phyloP scores from a whole-genome alignment of 2,797 vertebrate species.

The Poeciliopsis presidionis region DNA sequence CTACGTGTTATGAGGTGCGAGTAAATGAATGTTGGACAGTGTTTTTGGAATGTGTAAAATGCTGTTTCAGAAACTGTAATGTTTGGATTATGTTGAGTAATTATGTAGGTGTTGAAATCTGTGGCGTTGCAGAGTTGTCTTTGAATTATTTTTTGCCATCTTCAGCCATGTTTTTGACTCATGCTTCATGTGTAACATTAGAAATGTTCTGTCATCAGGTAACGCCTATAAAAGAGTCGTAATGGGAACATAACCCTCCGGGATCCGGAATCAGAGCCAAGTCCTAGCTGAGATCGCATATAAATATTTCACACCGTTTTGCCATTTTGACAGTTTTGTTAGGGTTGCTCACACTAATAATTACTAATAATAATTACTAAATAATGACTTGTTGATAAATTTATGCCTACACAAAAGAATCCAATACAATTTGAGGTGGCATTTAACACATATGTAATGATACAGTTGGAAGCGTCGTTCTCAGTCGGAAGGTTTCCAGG shows the following conservation, averaged over 20 bases:
- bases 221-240: slow-evolving; percentile 11
- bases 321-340: slow-evolving; percentile 7
- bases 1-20: not conserved
- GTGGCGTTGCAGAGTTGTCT: not conserved
- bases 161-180: not conserved
- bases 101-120: not conserved
- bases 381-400: not conserved
- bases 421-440: not conserved
- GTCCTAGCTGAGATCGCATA: slow-evolving; percentile 5
- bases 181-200: slow-evolving; percentile 9
- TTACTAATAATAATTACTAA: not conserved
- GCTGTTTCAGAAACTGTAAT: not conserved
- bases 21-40: not conserved
- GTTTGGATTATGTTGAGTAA: not conserved
- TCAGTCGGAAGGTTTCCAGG: slow-evolving; percentile 58
- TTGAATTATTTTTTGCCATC: not conserved
- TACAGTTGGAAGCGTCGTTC: slow-evolving; percentile 17
- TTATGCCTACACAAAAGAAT: not conserved
- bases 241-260: slow-evolving; percentile 2
- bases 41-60: not conserved
- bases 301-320: slow-evolving; percentile 3
- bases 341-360: not conserved
- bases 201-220: slow-evolving; percentile 40
- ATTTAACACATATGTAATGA: slow-evolving; percentile 12
- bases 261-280: not conserved